Evolutionary conservation across 2,797 vertebrate species (phyloP), one percentile per base, ranked within the genome.

Genomic region (Okamejei kenojei): DNA sequence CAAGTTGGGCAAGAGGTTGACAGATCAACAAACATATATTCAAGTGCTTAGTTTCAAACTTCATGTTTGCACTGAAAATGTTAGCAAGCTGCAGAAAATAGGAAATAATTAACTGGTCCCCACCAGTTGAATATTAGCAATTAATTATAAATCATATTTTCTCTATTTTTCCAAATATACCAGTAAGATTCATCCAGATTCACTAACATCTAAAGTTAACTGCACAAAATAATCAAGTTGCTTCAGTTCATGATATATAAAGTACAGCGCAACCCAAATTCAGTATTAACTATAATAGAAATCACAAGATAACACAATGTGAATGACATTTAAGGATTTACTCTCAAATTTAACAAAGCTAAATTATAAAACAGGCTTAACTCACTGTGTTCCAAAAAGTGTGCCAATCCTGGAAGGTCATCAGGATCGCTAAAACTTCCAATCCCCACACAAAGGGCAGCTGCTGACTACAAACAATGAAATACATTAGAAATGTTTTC

Each of bases 361-460:
- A 26, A 38, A 73, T 38, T 71, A 38, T 26, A 45, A 73, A 68
- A 73, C 94, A 94, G 93, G 97, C 98, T 96, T 54, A 63, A 29
- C 93, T 93, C 96, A 99, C 99, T 99, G 94, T 99, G 99, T 94
- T 99, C 99, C 96, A 99, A 97, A 96, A 99, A 99, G 96, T 99
- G 99, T 93, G 99, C 99, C 93, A 99, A 96, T 94, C 99, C 99
- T 0, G 98, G 98, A 29, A 99, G 96, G 95, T 99, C 98, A 88
- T 98, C 97, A 0, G 99, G 99, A 95, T 99, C 98, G 94, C 98
- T 98, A 96, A 99, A 99, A 95, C 98, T 99, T 94, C 99, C 99
- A 68, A 98, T 97, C 76, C 96, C 96, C 94, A 99, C 96, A 94
- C 98, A 99, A 81, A 99, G 97, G 90, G 98, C 98, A 58, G 99